Percentiles rank a stretch among this genome's conserved stretches.
These are phyloP conservation scores for Cynopterus brachyotis DNA, from an alignment of 2,113 vertebrate genomes.

Conservation along the genomic window DNA sequence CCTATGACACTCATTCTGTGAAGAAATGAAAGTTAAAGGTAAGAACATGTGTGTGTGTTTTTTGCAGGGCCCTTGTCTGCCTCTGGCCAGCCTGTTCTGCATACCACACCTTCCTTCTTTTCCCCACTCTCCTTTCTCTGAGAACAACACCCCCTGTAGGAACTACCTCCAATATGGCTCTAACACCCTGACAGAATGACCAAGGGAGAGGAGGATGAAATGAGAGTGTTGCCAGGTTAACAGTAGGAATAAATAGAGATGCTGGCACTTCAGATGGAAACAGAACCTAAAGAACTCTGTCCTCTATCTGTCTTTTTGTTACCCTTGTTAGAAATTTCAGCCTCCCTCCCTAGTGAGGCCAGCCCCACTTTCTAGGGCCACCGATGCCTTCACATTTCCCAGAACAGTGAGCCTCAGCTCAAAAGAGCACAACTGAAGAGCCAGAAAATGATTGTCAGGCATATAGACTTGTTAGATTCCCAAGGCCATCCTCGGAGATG, in stretches of 20 bases:
- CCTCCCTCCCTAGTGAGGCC: background rate
- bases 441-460: background rate
- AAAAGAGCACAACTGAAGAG: background rate
- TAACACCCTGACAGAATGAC: background rate
- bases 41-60: background rate
- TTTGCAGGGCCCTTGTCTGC: background rate
- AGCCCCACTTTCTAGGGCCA: background rate
- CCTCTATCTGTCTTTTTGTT: background rate
- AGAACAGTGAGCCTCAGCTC: background rate
- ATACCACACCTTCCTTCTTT: background rate
- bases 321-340: background rate
- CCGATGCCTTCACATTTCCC: background rate
- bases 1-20: background rate
- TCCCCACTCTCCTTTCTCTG: background rate
- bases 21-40: background rate
- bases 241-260: background rate
- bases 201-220: background rate
- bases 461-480: background rate
- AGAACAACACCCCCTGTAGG: accelerated
- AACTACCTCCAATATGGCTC: background rate
- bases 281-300: background rate
- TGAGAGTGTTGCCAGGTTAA: background rate
- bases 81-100: no score
- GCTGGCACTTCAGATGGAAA: background rate
- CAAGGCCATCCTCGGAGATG: background rate